phyloP scores from a whole-genome alignment of 2,797 vertebrate genomes.

The Phalanger gymnotis region DNA sequence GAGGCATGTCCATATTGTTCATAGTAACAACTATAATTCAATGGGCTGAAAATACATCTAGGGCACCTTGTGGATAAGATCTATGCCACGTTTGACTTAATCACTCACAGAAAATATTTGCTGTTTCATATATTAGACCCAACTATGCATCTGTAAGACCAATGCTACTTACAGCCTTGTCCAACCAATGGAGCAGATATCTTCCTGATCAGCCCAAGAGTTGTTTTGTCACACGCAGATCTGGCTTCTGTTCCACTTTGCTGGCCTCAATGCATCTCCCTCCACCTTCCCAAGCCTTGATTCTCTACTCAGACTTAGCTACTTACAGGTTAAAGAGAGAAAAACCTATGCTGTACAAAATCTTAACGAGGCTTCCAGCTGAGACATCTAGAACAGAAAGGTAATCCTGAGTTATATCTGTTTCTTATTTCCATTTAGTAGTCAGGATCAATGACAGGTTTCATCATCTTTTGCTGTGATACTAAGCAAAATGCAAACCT shows the following conservation, averaged over 20 bases:
- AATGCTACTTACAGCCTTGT: slow-evolving; percentile 60
- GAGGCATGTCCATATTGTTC: slow-evolving; percentile 35
- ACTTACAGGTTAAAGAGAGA: slow-evolving; percentile 46
- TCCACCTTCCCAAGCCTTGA: background rate
- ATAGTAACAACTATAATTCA: slow-evolving; percentile 47
- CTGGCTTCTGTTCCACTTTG: slow-evolving; percentile 45
- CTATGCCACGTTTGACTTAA: slow-evolving; percentile 59
- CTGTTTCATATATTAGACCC: background rate
- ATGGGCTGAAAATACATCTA: background rate
- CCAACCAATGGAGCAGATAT: background rate
- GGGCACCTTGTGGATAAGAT: slow-evolving; percentile 22
- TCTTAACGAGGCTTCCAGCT: slow-evolving; percentile 51
- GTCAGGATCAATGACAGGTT: background rate
- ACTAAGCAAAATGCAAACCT: slow-evolving; percentile 43
- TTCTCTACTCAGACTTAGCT: slow-evolving; percentile 38
- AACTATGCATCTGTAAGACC: slow-evolving; percentile 15
- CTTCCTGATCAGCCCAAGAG: slow-evolving; percentile 43
- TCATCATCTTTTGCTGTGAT: slow-evolving; percentile 40
- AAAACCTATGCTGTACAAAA: slow-evolving; percentile 55
- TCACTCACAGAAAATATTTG: slow-evolving; percentile 41
- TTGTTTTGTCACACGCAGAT: background rate
- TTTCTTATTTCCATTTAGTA: slow-evolving; percentile 38
- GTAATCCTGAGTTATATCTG: background rate
- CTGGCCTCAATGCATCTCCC: background rate
- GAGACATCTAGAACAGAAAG: slow-evolving; percentile 51